A percentile compares a stretch with the other conserved stretches of the same genome.
phyloP scores from a whole-genome alignment of 1,140 invertebrate genomes.

The Bombus superbus region DNA sequence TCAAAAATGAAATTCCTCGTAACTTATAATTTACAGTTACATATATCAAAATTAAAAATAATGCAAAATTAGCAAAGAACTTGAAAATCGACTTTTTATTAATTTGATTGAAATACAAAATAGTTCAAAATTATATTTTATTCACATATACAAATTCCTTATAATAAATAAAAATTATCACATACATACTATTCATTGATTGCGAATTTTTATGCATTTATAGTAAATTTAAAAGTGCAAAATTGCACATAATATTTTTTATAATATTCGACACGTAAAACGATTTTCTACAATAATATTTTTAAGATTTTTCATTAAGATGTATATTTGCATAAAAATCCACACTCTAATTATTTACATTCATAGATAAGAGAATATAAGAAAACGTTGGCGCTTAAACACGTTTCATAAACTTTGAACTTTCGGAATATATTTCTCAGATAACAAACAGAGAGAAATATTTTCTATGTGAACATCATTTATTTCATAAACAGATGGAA shows the following conservation, averaged over 20 bases:
- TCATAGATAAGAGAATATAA: not conserved
- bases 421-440: not conserved
- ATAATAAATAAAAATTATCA: not conserved
- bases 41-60: not conserved
- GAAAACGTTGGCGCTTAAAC: not conserved
- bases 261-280: too few species aligned
- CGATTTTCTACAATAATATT: too few species aligned
- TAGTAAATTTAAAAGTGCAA: too few species aligned
- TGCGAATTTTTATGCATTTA: too few species aligned
- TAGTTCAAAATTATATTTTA: not conserved
- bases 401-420: not conserved
- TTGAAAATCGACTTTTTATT: not conserved
- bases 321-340: too few species aligned
- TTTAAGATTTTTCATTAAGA: too few species aligned
- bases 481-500: not conserved
- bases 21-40: not conserved
- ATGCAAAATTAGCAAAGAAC: not conserved
- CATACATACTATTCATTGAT: too few species aligned
- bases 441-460: not conserved
- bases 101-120: not conserved
- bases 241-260: too few species aligned
- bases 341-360: not conserved
- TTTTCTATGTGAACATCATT: not conserved
- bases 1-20: not conserved
- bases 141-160: not conserved